Conservation (phyloP, 1,140 invertebrate species). For the Conus betulinus region DNA sequence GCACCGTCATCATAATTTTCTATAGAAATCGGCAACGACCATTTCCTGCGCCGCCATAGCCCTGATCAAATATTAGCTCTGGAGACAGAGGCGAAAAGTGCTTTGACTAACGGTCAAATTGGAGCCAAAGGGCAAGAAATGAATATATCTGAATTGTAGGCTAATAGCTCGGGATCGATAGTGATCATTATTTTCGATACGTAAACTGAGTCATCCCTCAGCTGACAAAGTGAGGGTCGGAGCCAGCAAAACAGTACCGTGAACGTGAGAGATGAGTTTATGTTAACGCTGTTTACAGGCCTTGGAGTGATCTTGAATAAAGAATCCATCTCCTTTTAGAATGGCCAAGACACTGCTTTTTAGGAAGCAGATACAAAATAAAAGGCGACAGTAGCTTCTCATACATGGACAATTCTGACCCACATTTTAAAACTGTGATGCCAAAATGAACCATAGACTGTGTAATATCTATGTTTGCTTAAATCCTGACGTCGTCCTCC, state of each 20-base stretch:
- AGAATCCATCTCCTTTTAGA: too few species aligned
- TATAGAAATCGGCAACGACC: constrained; percentile 35
- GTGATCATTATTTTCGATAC: constrained; percentile 5
- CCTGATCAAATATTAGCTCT: constrained; percentile 5
- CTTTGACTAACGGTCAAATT: constrained; percentile 20
- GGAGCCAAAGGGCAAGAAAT: constrained; percentile 17
- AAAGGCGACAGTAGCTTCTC: too few species aligned
- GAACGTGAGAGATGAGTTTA: not conserved
- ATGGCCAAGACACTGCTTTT: too few species aligned
- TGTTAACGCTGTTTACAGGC: not conserved
- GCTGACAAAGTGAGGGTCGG: too few species aligned
- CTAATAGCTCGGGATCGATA: not conserved
- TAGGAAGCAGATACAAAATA: too few species aligned
- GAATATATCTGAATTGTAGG: constrained; percentile 17
- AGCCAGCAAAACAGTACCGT: not conserved
- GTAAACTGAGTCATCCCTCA: constrained; percentile 2
- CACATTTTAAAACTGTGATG: too few species aligned
- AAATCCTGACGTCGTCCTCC: too few species aligned
- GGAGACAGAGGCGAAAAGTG: not conserved
- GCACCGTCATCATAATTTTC: constrained; percentile 29
- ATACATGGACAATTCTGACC: too few species aligned
- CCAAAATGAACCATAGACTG: too few species aligned
- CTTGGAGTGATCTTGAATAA: not conserved
- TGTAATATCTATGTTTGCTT: too few species aligned
- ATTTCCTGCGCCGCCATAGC: constrained; percentile 26